Percentiles rank a stretch among this genome's conserved stretches.
Conservation (phyloP, 2,888 invertebrate species). For the Drosophila tripunctata region DNA sequence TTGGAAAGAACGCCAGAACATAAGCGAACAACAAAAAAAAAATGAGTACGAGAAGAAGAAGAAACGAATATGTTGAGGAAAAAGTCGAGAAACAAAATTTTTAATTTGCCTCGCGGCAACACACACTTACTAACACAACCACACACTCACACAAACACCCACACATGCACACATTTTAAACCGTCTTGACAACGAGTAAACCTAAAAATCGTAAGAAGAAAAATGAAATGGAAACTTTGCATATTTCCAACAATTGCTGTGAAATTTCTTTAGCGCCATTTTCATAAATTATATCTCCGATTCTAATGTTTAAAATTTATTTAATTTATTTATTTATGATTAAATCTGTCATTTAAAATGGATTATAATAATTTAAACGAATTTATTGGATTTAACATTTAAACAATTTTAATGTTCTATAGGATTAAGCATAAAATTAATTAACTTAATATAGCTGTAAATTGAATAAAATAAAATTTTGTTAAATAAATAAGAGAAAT, state of each 20-base stretch:
- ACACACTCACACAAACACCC: slow-evolving; percentile 25
- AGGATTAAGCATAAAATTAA: too few species aligned
- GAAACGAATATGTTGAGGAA: slow-evolving; percentile 55
- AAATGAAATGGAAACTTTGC: not conserved
- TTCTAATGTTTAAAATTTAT: too few species aligned
- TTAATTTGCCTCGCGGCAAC: slow-evolving; percentile 78
- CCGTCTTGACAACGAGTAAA: slow-evolving; percentile 60
- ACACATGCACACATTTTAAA: slow-evolving; percentile 26
- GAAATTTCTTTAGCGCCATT: slow-evolving; percentile 25
- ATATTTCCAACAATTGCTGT: slow-evolving; percentile 30
- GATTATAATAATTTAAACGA: too few species aligned
- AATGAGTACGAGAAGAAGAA: not conserved
- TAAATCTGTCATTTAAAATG: too few species aligned
- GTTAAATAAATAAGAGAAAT: too few species aligned
- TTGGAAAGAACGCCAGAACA: slow-evolving; percentile 64
- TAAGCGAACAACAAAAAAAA: slow-evolving; percentile 30
- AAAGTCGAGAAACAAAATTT: slow-evolving; percentile 79
- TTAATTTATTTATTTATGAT: too few species aligned
- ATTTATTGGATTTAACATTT: too few species aligned
- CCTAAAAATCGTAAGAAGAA: not conserved
- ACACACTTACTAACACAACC: slow-evolving; percentile 28
- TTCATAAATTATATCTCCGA: too few species aligned
- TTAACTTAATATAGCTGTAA: too few species aligned
- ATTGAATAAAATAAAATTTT: too few species aligned
- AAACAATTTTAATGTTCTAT: too few species aligned